phyloP scores from a whole-genome alignment of 2,888 invertebrate genomes.

The Keiferia lycopersicella region DNA sequence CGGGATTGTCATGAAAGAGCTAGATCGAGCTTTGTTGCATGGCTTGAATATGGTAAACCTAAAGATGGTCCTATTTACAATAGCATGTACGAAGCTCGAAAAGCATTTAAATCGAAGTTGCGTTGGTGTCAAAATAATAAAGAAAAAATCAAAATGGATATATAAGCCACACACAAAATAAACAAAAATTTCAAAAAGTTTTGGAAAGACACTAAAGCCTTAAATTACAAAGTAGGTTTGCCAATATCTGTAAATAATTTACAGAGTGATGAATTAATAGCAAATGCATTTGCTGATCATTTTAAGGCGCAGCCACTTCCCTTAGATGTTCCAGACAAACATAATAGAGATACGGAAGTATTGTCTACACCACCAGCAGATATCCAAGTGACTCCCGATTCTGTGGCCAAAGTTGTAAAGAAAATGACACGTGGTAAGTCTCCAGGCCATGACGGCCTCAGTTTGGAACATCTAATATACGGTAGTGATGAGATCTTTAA shows the following conservation, averaged over 20 bases:
- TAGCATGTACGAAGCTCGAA: background rate
- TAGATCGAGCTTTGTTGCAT: background rate
- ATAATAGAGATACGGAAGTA: background rate
- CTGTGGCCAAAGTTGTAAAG: background rate
- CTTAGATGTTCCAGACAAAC: background rate
- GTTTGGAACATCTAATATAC: background rate
- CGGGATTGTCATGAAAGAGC: background rate
- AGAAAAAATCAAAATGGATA: conserved; percentile 15
- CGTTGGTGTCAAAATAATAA: conserved; percentile 18
- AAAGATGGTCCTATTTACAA: background rate
- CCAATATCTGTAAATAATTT: background rate
- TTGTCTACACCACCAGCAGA: background rate
- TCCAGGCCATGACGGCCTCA: conserved; percentile 20
- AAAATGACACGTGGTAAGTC: conserved; percentile 11
- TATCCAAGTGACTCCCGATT: background rate
- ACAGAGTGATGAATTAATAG: background rate
- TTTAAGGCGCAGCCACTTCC: background rate
- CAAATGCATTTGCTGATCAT: background rate
- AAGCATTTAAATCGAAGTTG: conserved; percentile 12
- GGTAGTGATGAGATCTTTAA: background rate
- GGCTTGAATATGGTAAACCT: conserved; percentile 10
- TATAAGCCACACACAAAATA: conserved; percentile 5
- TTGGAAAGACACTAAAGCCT: conserved; percentile 4
- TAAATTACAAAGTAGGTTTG: background rate
- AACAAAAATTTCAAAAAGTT: conserved; percentile 12